These are phyloP conservation scores for Heteronetta atricapilla DNA, from an alignment of 2,113 vertebrate species.

Conservation along the genomic window DNA sequence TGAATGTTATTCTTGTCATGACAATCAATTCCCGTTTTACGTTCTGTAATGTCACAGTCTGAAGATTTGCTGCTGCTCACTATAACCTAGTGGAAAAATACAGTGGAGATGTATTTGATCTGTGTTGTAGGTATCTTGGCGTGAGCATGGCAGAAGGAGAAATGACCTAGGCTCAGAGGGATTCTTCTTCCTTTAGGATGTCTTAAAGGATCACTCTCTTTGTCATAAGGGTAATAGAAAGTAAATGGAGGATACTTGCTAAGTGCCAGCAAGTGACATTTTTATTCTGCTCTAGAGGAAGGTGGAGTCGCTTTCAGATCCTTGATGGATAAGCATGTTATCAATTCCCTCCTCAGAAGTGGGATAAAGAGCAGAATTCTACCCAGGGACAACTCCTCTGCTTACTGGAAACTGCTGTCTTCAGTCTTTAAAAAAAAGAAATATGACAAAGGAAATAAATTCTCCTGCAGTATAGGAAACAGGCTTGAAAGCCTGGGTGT, in stretches of 20 bases:
- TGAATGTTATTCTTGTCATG: not conserved
- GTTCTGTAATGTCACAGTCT: not conserved
- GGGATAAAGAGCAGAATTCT: not conserved
- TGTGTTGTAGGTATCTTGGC: not conserved
- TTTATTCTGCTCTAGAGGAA: not conserved
- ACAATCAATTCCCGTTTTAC: not conserved
- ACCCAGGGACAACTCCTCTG: not conserved
- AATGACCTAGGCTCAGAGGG: not conserved
- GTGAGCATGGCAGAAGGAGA: not conserved
- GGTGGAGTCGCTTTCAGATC: not conserved
- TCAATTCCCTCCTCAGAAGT: not conserved
- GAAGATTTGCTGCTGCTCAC: not conserved
- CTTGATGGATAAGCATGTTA: not conserved
- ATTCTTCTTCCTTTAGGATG: not conserved
- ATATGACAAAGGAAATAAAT: not conserved
- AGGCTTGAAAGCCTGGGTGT: not conserved
- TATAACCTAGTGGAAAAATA: not conserved
- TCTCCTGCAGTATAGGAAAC: not conserved
- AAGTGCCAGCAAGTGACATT: not conserved
- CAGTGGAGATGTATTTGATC: not conserved
- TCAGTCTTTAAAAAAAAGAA: not conserved
- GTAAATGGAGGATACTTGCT: not conserved
- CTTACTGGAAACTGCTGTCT: not conserved
- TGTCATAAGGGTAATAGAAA: not conserved
- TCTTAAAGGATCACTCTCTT: not conserved